Evolutionary conservation across 2,113 vertebrate species (phyloP).

Genomic region (Crotalus viridis): DNA sequence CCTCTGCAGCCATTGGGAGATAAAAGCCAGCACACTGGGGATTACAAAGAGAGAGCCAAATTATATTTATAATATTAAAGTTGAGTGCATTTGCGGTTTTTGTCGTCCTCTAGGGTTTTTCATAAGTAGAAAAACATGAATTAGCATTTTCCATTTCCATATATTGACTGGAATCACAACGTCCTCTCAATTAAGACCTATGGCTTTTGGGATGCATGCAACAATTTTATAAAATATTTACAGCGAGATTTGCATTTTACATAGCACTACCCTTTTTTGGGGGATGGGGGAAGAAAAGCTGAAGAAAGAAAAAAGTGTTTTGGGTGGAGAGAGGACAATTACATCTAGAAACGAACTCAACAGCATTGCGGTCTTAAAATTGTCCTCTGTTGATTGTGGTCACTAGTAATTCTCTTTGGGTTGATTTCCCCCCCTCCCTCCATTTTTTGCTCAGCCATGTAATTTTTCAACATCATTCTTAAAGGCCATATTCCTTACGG

Average conservation of each 20-base stretch:
- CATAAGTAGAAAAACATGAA: slow-evolving; percentile 84
- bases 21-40: slow-evolving; percentile 77
- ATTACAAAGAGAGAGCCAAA: slow-evolving; percentile 79
- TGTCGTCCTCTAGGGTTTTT: slow-evolving; percentile 80
- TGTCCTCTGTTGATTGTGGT: slow-evolving; percentile 47
- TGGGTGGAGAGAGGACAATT: slow-evolving; percentile 38
- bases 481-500: slow-evolving; percentile 34
- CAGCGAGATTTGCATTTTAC: slow-evolving; percentile 81
- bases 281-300: slow-evolving; percentile 59
- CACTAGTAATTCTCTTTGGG: slow-evolving; percentile 59
- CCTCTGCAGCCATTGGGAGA: slow-evolving; percentile 75
- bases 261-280: slow-evolving; percentile 60
- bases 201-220: slow-evolving; percentile 82
- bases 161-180: slow-evolving; percentile 85
- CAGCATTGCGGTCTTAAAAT: slow-evolving; percentile 42
- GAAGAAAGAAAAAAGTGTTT: slow-evolving; percentile 65
- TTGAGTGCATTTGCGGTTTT: slow-evolving; percentile 79
- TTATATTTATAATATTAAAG: slow-evolving; percentile 88
- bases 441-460: slow-evolving; percentile 33
- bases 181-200: slow-evolving; percentile 85
- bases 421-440: slow-evolving; percentile 8
- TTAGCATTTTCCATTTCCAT: slow-evolving; percentile 88
- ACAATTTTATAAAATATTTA: slow-evolving; percentile 88
- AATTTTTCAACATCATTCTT: slow-evolving; percentile 47
- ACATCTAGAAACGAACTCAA: slow-evolving; percentile 52